Evolutionary conservation across 1,140 invertebrate species (phyloP), one percentile per base, ranked within the genome.

Genomic region (Cotesia glomerata): DNA sequence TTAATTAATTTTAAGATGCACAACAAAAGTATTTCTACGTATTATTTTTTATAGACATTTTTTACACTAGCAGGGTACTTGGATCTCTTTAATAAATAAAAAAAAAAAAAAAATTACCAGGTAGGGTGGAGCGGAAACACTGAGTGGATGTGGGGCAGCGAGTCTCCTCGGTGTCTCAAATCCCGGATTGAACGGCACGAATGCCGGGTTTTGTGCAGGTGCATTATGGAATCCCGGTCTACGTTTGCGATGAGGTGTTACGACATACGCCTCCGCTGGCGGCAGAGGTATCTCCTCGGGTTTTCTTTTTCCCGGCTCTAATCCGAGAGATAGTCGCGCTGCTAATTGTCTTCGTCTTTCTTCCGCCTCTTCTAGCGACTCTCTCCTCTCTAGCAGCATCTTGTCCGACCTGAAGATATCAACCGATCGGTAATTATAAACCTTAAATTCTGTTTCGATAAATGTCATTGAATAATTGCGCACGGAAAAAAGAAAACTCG

Each of bases 161-260:
- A 86, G 77, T 74, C 89, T 80, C 49, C 86, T 77, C 75, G 89
- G 74, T 76, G 89, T 86, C 59, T 87, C 85, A 75, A 86, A 86
- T 18, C 84, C 79, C 62, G 87, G 83, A 77, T 88, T 86, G 66
- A 94, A 94, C 32, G 93, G 93, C 54, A 94, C 93, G 79, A 95
- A 95, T 11, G 93, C 93, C 62, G 93, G 92, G 85, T 95, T 95
- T 80, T 95, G 93, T 59, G 93, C 92, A 7, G 94, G 94, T 5
- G 93, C 92, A 79, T 95, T 95, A 77, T 95, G 93, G 81, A 95
- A 95, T 32, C 94, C 94, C 1, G 93, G 93, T 79, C 93, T 87
- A 83, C 94, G 88, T 85, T 95, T 95, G 74, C 94, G 84, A 85
- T 95, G 93, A 0, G 94, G 94, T 49, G 93, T 95, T 5, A 95